A percentile compares a stretch with the other conserved stretches of the same genome.
Evolutionary conservation across 2,113 vertebrate species (phyloP).

Genomic region (Pycnonotus jocosus): DNA sequence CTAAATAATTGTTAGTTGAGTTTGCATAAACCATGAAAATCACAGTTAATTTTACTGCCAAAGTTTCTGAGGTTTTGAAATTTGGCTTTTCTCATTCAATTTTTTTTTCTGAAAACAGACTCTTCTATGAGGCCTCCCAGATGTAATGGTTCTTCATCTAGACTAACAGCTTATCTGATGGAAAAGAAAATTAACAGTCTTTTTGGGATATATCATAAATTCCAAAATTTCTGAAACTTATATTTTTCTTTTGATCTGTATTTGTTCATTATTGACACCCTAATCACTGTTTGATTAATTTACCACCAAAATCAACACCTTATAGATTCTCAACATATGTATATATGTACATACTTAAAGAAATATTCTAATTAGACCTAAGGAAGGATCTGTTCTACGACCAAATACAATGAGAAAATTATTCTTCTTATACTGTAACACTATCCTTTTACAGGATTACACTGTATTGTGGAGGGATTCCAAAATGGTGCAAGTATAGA

Average conservation of each 20-base stretch:
- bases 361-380: background rate
- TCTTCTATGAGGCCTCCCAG: background rate
- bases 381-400: background rate
- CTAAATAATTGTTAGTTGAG: background rate
- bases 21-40: background rate
- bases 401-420: background rate
- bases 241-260: background rate
- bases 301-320: background rate
- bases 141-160: background rate
- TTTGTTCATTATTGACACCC: background rate
- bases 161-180: background rate
- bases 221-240: background rate
- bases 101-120: background rate
- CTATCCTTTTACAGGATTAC: background rate
- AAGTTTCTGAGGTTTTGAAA: background rate
- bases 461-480: background rate
- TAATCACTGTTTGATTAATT: background rate
- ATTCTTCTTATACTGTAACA: background rate
- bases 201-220: background rate
- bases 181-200: background rate
- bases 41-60: background rate
- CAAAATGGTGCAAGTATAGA: background rate
- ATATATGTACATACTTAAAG: background rate
- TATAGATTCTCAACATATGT: background rate
- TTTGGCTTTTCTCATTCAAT: background rate